phyloP scores from a whole-genome alignment of 1,140 invertebrate genomes.

The Drosophila jambulina region DNA sequence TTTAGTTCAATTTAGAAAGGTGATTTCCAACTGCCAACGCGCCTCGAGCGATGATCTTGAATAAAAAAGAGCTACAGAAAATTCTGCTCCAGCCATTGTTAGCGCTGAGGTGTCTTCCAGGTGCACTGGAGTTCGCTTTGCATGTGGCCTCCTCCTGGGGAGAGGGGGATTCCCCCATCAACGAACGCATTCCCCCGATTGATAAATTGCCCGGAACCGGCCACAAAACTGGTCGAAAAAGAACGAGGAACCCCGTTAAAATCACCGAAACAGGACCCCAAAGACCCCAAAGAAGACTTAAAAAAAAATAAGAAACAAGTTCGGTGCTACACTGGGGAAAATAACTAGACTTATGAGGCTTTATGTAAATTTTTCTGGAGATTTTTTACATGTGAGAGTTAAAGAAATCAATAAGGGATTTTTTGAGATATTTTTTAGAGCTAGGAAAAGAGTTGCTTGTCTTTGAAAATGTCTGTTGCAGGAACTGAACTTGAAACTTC shows the following conservation, averaged over 20 bases:
- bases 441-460: neutral
- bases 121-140: conserved; percentile 20
- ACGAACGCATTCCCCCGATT: conserved; percentile 10
- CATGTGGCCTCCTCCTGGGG: conserved; percentile 6
- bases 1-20: conserved; percentile 84
- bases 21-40: conserved; percentile 67
- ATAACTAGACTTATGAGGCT: neutral
- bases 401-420: too few relatives aligned
- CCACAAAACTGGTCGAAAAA: conserved; percentile 44
- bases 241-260: conserved; percentile 46
- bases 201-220: conserved; percentile 49
- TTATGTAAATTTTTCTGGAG: neutral
- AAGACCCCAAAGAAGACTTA: neutral
- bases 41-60: conserved; percentile 46
- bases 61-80: conserved; percentile 4
- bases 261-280: conserved; percentile 24
- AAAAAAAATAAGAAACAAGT: conserved; percentile 22
- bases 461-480: neutral
- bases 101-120: neutral
- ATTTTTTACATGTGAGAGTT: neutral
- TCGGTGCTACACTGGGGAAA: neutral
- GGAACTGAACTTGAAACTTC: neutral
- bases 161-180: neutral
- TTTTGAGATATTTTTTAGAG: neutral
- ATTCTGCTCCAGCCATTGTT: conserved; percentile 38